Conservation (phyloP, 2,888 invertebrate genomes). For the Myopa tessellatipennis region DNA sequence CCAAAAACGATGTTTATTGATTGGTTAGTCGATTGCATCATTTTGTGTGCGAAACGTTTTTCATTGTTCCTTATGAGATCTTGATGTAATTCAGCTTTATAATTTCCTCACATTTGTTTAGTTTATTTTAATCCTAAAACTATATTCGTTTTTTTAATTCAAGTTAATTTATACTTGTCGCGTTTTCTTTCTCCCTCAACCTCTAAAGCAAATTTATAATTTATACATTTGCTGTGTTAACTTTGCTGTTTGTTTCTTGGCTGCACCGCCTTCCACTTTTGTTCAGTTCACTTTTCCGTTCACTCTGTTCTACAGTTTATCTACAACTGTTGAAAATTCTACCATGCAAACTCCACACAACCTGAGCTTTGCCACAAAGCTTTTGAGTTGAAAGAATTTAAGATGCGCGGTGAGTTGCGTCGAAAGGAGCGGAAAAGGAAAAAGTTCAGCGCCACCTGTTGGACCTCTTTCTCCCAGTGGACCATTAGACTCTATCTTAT, state of each 20-base stretch:
- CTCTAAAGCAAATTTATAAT: background rate
- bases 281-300: slow-evolving; percentile 45
- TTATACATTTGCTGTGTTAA: background rate
- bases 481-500: too few species aligned
- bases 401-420: slow-evolving; percentile 1
- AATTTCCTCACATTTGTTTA: background rate
- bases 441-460: slow-evolving; percentile 57
- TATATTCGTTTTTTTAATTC: background rate
- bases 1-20: slow-evolving; percentile 4
- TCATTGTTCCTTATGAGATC: background rate
- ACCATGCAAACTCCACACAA: slow-evolving; percentile 36
- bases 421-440: background rate
- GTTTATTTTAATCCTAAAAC: background rate
- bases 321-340: slow-evolving; percentile 52
- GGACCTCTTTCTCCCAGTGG: slow-evolving; percentile 42
- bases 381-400: slow-evolving; percentile 40
- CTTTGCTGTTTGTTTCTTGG: background rate
- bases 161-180: background rate
- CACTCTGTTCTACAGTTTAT: slow-evolving; percentile 47
- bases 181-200: background rate
- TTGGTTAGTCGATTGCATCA: slow-evolving; percentile 27
- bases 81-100: background rate
- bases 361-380: slow-evolving; percentile 43
- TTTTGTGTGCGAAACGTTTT: slow-evolving; percentile 5
- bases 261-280: background rate